Evolutionary conservation across 2,888 invertebrate genomes (phyloP), one percentile per base, ranked within the genome.

Genomic region (Patella depressa): DNA sequence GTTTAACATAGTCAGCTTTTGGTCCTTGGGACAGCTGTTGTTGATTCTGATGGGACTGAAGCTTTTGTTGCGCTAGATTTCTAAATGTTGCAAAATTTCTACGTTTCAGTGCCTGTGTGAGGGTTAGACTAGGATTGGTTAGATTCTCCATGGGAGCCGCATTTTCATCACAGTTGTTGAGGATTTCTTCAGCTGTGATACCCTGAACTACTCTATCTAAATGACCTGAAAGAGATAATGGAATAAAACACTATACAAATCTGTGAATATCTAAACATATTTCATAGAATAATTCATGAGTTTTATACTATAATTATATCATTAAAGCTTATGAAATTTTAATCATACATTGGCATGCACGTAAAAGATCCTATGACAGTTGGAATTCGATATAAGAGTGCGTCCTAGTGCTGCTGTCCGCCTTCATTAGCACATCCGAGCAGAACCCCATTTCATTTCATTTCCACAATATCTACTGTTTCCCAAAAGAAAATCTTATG

Each of bases 141-240:
- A 89, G 81, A 19, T 85, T 85, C 75, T 89, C 89, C 73, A 86
- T 78, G 3, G 87, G 86, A 72, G 84, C 85, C 3, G 86, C 87
- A 79, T 87, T 88, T 89, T 97, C 96, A 89, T 98, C 98, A 89
- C 98, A 99, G 0, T 99, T 99, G 75, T 95, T 95, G 74, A 99
- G 92, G 5, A 99, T 98, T 90, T 99, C 98, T 90, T 98, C 98
- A 0, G 98, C 98, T 79, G 97, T 95, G 93, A 98, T 96, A 72
- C 97, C 98, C 91, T 98, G 97, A 1, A 98, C 93, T 14, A 99
- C 98, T 74, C 99, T 94, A 91, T 99, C 99, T 87, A 99, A 92
- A 90, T 98, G 98, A 0, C 98, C 98, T 93, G 85, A 34, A 83
- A 80, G 74, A 45, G 9, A 45, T 9, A 78, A 34, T 73, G 65